A percentile compares a stretch with the other conserved stretches of the same genome.
Conservation (phyloP, 2,797 vertebrate species). For the Anguilla marmorata region DNA sequence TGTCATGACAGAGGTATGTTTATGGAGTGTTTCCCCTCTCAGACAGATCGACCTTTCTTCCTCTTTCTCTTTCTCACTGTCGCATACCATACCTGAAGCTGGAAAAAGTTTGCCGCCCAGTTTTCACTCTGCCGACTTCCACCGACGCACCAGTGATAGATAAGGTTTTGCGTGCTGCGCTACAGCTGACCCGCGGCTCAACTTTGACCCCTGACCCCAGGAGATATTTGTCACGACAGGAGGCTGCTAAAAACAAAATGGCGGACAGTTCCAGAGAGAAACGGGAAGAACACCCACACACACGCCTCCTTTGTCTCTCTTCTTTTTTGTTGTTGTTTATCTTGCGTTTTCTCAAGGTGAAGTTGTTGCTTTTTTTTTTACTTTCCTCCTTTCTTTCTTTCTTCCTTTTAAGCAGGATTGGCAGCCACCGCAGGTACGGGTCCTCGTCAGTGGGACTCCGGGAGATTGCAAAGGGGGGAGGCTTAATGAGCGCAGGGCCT, state of each 20-base stretch:
- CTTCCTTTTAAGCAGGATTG: constrained; percentile 75
- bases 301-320: constrained; percentile 52
- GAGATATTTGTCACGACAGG: constrained; percentile 96
- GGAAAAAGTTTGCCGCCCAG: constrained; percentile 70
- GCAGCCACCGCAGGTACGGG: constrained; percentile 87
- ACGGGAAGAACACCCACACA: background rate
- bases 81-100: constrained; percentile 72
- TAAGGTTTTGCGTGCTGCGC: constrained; percentile 87
- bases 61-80: constrained; percentile 13
- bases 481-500: constrained; percentile 90
- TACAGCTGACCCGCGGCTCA: constrained; percentile 96
- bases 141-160: constrained; percentile 80
- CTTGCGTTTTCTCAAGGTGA: constrained; percentile 13
- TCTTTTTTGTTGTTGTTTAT: background rate
- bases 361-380: background rate
- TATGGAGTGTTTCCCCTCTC: constrained; percentile 20
- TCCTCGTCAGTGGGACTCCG: constrained; percentile 87
- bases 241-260: constrained; percentile 98
- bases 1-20: background rate
- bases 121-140: constrained; percentile 63
- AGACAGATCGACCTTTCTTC: background rate
- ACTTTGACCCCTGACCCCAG: constrained; percentile 93
- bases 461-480: constrained; percentile 79
- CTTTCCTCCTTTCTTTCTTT: constrained; percentile 38
- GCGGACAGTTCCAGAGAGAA: constrained; percentile 78